phyloP scores from a whole-genome alignment of 2,888 invertebrate species.

The Zaprionus obscuricornis region DNA sequence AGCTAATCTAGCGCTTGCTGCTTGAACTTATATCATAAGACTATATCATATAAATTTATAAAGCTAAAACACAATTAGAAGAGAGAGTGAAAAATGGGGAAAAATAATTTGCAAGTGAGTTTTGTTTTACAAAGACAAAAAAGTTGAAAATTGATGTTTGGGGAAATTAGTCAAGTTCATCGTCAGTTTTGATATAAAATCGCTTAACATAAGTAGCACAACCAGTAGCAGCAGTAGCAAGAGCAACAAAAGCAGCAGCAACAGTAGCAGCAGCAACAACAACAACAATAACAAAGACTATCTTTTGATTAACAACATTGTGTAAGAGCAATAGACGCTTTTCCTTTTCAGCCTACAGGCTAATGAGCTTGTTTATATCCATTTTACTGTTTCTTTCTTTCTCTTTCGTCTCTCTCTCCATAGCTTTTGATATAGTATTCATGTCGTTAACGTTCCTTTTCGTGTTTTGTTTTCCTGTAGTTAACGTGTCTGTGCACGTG shows the following conservation, averaged over 20 bases:
- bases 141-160: slow-evolving; percentile 4
- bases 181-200: slow-evolving; percentile 20
- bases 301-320: slow-evolving; percentile 42
- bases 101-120: neutral
- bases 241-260: neutral
- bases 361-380: slow-evolving; percentile 59
- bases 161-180: slow-evolving; percentile 23
- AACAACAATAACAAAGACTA: too few relatives aligned
- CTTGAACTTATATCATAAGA: too few relatives aligned
- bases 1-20: too few relatives aligned
- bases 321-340: neutral
- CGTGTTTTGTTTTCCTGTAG: too few relatives aligned
- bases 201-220: slow-evolving; percentile 19
- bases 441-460: too few relatives aligned
- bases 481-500: neutral
- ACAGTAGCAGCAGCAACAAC: slow-evolving; percentile 1
- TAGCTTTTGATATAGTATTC: too few relatives aligned
- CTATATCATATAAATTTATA: too few relatives aligned
- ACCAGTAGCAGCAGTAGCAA: slow-evolving; percentile 6
- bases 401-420: too few relatives aligned
- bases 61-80: too few relatives aligned
- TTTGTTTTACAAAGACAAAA: slow-evolving; percentile 9
- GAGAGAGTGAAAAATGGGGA: too few relatives aligned
- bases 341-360: slow-evolving; percentile 15
- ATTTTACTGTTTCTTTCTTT: slow-evolving; percentile 10